Evolutionary conservation across 1,140 invertebrate genomes (phyloP), one percentile per base, ranked within the genome.

Genomic region (Plectus sambesii): DNA sequence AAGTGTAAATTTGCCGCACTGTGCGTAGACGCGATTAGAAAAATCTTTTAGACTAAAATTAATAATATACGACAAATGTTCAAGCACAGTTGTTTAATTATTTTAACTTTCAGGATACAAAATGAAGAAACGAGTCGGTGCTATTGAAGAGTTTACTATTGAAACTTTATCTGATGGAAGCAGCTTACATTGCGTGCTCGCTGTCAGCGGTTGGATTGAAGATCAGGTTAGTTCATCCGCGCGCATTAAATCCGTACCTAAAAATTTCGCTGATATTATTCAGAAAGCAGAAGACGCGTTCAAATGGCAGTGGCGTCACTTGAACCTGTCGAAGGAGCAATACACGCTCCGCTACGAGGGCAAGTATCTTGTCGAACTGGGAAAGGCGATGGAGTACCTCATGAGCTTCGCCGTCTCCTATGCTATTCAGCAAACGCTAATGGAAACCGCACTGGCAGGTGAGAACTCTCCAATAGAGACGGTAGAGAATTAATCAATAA

Each of bases 401-500:
- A 67, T 81, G 17, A 76, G 73, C 50, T 78, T 80, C 55, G 81
- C 79, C 30, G 74, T 82, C 20, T 74, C 76, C 9, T 74, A 80
- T 66, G 80, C 80, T 15, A 78, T 80, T 6, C 80, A 82, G 62
- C 80, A 82, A 68, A 78, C 79, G n/a, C 71, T 83, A 0, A 82
- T 82, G 66, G 79, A 79, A 50, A 83, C 81, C 17, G 75, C 82
- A 45, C 66, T 83, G 12, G 77, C 79, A 49, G 77, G 79, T 80
- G 59, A 48, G 63, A n/a, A n/a, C n/a, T n/a, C n/a, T n/a, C n/a
- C n/a, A n/a, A n/a, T n/a, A n/a, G n/a, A n/a, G n/a, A n/a, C n/a
- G n/a, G n/a, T n/a, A n/a, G n/a, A n/a, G n/a, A n/a, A n/a, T n/a
- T n/a, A n/a, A n/a, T n/a, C n/a, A n/a, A n/a, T n/a, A n/a, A n/a